Evolutionary conservation across 2,113 vertebrate genomes (phyloP).

Genomic region (Etia nguti): DNA sequence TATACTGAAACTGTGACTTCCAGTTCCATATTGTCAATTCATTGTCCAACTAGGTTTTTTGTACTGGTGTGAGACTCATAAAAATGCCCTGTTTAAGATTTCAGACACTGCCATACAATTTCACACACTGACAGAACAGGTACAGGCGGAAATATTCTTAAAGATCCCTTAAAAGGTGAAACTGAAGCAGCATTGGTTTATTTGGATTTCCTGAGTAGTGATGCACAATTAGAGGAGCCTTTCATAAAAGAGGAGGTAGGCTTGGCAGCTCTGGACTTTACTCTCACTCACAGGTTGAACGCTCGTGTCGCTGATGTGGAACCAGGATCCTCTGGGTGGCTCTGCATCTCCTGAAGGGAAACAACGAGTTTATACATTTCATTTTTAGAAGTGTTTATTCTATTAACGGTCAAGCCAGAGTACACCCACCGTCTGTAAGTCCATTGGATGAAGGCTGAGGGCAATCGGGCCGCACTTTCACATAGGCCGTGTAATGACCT

Average conservation of each 20-base stretch:
- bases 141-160: background rate
- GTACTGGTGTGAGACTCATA: background rate
- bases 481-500: slow-evolving; percentile 95
- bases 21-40: background rate
- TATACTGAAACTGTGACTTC: background rate
- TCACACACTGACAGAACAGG: background rate
- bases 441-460: slow-evolving; percentile 69
- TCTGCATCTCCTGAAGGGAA: slow-evolving; percentile 55
- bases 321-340: slow-evolving; percentile 84
- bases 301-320: slow-evolving; percentile 87
- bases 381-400: background rate
- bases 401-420: background rate
- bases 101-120: background rate
- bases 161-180: background rate
- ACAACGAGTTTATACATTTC: background rate
- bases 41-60: background rate
- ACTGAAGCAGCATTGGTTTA: slow-evolving; percentile 2
- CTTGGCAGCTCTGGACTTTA: slow-evolving; percentile 87
- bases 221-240: slow-evolving; percentile 63
- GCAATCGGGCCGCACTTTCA: slow-evolving; percentile 75
- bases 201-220: slow-evolving; percentile 23
- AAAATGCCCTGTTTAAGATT: background rate
- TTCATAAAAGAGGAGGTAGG: slow-evolving; percentile 98
- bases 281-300: slow-evolving; percentile 81
- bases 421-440: slow-evolving; percentile 67